Percentiles rank a stretch among this genome's conserved stretches.
These are phyloP conservation scores for Melitaea cinxia DNA, from an alignment of 1,140 invertebrate species.

Conservation along the genomic window DNA sequence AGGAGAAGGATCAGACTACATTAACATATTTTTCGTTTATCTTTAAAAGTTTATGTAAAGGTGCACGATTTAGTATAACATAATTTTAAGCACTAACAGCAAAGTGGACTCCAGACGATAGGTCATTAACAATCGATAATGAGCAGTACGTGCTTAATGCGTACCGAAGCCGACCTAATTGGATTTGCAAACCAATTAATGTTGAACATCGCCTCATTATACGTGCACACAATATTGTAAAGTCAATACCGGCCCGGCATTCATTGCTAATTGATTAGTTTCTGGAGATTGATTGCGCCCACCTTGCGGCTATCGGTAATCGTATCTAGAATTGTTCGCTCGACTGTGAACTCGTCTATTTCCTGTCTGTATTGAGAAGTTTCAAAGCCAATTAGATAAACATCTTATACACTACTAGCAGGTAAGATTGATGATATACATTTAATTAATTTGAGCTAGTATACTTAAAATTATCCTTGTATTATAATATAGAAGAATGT, in stretches of 20 bases:
- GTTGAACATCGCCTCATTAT: conserved; percentile 68
- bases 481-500: too few species aligned
- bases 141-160: conserved; percentile 71
- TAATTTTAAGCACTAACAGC: conserved; percentile 4
- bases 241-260: conserved; percentile 54
- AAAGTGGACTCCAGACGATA: conserved; percentile 44
- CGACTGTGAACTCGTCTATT: neutral
- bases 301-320: conserved; percentile 13
- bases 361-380: neutral
- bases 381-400: too few species aligned
- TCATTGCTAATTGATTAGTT: conserved; percentile 64
- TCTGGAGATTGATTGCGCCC: conserved; percentile 42
- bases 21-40: too few species aligned
- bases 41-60: neutral
- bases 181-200: conserved; percentile 77
- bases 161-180: conserved; percentile 66
- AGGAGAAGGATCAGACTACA: too few species aligned
- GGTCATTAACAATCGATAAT: conserved; percentile 75
- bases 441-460: too few species aligned
- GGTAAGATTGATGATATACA: too few species aligned
- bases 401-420: too few species aligned
- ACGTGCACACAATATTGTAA: conserved; percentile 60
- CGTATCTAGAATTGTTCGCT: neutral
- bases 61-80: neutral
- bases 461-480: too few species aligned